A percentile compares a stretch with the other conserved stretches of the same genome.
These are phyloP conservation scores for Paradisaea rubra DNA, from an alignment of 2,113 vertebrate genomes.

Conservation along the genomic window DNA sequence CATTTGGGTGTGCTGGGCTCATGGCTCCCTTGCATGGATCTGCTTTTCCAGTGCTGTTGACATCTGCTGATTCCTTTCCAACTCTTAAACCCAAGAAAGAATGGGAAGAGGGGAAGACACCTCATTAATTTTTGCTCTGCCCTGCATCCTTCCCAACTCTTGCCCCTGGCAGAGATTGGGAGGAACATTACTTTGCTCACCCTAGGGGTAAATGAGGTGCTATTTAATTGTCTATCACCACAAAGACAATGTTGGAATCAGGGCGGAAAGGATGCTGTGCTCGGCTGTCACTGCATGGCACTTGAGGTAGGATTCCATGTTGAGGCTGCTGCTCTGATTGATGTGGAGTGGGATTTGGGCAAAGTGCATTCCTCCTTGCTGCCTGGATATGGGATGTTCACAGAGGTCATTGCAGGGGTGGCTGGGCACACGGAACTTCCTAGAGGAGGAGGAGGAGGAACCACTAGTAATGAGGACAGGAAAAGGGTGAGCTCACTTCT, in stretches of 20 bases:
- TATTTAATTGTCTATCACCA: background rate
- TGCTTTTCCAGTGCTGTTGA: background rate
- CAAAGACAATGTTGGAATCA: background rate
- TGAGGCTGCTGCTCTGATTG: rapidly evolving
- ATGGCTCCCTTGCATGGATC: background rate
- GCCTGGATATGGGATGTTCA: background rate
- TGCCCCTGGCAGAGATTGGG: background rate
- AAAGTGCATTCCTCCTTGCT: background rate
- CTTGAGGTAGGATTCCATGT: background rate
- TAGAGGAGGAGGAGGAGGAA: background rate
- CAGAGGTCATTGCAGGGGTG: background rate
- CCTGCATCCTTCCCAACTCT: background rate
- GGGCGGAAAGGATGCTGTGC: background rate
- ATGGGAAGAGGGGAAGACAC: background rate
- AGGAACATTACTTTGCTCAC: background rate
- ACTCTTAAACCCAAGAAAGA: background rate
- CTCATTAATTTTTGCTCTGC: background rate
- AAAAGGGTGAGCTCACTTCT: background rate
- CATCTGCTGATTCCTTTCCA: conserved; percentile 2
- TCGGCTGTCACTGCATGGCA: background rate
- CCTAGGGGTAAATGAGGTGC: background rate
- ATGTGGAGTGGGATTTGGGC: background rate
- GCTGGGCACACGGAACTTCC: background rate
- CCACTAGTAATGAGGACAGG: background rate
- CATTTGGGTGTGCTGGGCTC: background rate